Percentiles rank a stretch among this genome's conserved stretches.
Conservation (phyloP, 2,888 invertebrate genomes). For the Epirrhoe tristata region DNA sequence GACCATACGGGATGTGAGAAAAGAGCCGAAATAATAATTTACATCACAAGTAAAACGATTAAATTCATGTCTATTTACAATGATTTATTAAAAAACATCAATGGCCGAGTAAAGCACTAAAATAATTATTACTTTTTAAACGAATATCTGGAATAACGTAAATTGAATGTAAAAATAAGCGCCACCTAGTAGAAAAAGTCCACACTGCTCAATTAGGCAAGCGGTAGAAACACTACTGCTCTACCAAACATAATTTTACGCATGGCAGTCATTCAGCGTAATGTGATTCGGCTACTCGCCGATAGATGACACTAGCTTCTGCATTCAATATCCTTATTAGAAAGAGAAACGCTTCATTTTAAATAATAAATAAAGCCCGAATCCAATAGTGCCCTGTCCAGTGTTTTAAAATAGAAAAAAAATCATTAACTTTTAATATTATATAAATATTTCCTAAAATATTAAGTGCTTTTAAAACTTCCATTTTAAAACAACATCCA, state of each 20-base stretch:
- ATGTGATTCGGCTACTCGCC: slow-evolving; percentile 23
- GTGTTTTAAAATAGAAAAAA: no score
- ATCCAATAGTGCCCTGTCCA: no score
- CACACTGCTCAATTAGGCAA: background rate
- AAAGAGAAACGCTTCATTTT: no score
- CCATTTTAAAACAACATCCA: no score
- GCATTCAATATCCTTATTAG: no score
- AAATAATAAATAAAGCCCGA: no score
- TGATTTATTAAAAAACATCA: background rate
- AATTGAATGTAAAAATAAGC: background rate
- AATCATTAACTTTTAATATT: no score
- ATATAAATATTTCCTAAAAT: no score
- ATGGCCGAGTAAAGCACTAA: background rate
- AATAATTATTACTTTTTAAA: background rate
- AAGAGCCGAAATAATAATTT: background rate
- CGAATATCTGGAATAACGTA: background rate
- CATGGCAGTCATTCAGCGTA: background rate
- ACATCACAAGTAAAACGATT: background rate
- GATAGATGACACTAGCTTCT: slow-evolving; percentile 29
- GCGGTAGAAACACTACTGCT: background rate
- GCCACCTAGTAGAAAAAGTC: background rate
- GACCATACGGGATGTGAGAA: slow-evolving; percentile 84
- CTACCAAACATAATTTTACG: background rate
- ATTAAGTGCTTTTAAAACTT: no score
- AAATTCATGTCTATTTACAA: background rate